Evolutionary conservation across 35 echinoderm and acorn worm genomes (phyloP).

Genomic region (Ptychodera flava): DNA sequence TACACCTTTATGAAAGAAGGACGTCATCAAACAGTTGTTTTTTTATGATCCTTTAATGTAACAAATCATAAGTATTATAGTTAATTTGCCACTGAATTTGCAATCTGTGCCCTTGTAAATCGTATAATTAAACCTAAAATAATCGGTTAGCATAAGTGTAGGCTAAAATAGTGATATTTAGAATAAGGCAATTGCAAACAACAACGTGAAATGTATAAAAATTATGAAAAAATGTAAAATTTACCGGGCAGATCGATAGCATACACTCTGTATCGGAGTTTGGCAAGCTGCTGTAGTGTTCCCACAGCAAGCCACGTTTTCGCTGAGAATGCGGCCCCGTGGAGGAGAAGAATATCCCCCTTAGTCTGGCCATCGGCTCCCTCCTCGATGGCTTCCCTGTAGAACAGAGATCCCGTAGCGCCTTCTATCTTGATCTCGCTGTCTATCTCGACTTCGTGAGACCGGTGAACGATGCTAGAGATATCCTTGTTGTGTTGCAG

Average conservation of each 20-base stretch:
- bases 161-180: too few relatives aligned
- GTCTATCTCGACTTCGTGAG: not conserved
- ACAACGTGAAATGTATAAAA: too few relatives aligned
- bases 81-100: too few relatives aligned
- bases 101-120: too few relatives aligned
- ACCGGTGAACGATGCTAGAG: not conserved
- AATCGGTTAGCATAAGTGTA: too few relatives aligned
- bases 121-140: too few relatives aligned
- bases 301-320: conserved; percentile 79
- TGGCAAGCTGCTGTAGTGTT: conserved; percentile 69
- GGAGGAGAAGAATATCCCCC: conserved; percentile 48
- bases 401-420: not conserved
- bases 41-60: too few relatives aligned
- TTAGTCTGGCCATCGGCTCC: not conserved
- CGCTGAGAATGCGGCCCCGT: conserved; percentile 66
- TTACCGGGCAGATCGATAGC: conserved; percentile 93
- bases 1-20: too few relatives aligned
- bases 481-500: not conserved
- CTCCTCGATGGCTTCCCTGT: not conserved
- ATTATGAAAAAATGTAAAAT: too few relatives aligned
- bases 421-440: not conserved
- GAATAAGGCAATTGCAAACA: too few relatives aligned
- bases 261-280: conserved; percentile 55
- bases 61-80: too few relatives aligned
- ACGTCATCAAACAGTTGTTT: too few relatives aligned